Percentiles rank a stretch among this genome's conserved stretches.
Evolutionary conservation across 2,888 invertebrate genomes (phyloP).

Genomic region (Polymixis flavicincta): DNA sequence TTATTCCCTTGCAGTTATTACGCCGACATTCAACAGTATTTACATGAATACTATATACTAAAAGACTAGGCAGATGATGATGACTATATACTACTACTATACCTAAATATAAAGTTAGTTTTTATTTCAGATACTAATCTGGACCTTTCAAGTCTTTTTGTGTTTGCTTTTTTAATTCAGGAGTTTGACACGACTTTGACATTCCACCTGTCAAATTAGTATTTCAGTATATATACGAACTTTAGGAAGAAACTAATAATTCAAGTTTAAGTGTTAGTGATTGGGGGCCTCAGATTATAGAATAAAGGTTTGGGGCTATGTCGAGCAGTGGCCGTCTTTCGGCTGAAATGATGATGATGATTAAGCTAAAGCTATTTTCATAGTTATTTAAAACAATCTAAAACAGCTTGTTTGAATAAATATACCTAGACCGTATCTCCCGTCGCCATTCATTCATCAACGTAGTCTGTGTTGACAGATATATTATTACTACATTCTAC

Average conservation of each 20-base stretch:
- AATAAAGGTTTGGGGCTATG: too few relatives aligned
- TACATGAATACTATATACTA: too few relatives aligned
- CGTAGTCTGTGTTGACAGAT: conserved; percentile 17
- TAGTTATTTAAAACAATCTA: not conserved
- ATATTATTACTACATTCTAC: conserved; percentile 13
- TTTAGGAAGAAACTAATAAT: not conserved
- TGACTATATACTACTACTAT: not conserved
- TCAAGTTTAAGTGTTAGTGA: not conserved
- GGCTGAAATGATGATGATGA: not conserved
- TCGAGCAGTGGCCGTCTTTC: not conserved
- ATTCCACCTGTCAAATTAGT: too few relatives aligned
- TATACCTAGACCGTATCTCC: conserved; percentile 5
- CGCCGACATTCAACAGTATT: too few relatives aligned
- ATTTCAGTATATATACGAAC: too few relatives aligned
- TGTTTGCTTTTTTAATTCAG: too few relatives aligned
- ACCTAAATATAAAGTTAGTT: too few relatives aligned
- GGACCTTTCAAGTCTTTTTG: too few relatives aligned
- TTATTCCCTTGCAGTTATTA: too few relatives aligned
- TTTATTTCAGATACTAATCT: too few relatives aligned
- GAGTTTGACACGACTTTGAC: too few relatives aligned
- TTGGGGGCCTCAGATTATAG: not conserved
- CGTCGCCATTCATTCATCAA: conserved; percentile 39
- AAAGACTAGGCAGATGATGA: too few relatives aligned
- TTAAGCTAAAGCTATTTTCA: not conserved
- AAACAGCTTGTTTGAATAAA: not conserved